phyloP scores from a whole-genome alignment of 2,797 vertebrate genomes.

The Poeciliopsis infans region DNA sequence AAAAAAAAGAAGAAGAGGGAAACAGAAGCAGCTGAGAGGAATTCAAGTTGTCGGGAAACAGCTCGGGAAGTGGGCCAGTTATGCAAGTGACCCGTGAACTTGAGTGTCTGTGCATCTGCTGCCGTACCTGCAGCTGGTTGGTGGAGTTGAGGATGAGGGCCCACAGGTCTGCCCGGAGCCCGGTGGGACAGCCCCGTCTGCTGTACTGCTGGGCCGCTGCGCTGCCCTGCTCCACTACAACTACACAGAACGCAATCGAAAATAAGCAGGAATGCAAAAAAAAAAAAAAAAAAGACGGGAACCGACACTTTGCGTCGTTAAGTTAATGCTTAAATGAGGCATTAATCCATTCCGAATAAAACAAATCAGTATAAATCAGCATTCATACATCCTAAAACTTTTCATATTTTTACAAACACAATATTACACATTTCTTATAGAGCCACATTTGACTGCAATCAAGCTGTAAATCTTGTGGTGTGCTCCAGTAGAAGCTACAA shows the following conservation, averaged over 20 bases:
- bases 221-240: conserved; percentile 89
- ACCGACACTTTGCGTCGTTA: neutral
- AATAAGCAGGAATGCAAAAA: neutral
- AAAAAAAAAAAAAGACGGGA: neutral
- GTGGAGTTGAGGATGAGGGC: conserved; percentile 92
- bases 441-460: neutral
- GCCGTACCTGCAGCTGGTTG: conserved; percentile 89
- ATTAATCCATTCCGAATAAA: neutral
- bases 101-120: conserved; percentile 20
- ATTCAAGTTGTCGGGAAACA: neutral
- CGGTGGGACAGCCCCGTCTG: conserved; percentile 93
- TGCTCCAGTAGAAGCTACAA: neutral
- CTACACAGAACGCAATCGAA: conserved; percentile 67
- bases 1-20: neutral
- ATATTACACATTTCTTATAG: neutral
- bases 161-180: conserved; percentile 92
- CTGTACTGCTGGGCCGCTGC: conserved; percentile 95
- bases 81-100: conserved; percentile 30
- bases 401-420: neutral
- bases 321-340: neutral
- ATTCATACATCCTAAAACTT: neutral
- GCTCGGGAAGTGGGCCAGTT: conserved; percentile 67
- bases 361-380: neutral
- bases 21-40: conserved; percentile 17
- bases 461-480: neutral